phyloP scores from a whole-genome alignment of 2,797 vertebrate species.

The Gastrophryne carolinensis region DNA sequence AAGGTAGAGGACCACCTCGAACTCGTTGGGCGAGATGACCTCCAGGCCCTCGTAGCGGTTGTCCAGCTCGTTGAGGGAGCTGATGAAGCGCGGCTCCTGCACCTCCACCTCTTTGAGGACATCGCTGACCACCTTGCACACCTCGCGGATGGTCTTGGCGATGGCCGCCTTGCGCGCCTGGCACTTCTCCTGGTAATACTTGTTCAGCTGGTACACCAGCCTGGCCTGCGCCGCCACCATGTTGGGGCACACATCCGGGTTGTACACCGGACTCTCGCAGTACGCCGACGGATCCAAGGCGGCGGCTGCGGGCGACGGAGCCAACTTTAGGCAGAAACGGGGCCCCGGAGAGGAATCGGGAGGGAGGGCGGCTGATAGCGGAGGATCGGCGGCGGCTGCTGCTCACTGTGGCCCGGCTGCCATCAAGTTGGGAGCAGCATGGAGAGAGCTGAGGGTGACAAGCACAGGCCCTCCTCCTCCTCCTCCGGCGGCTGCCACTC shows the following conservation, averaged over 20 bases:
- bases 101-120: conserved; percentile 88
- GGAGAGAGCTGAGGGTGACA: conserved; percentile 25
- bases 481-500: conserved; percentile 62
- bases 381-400: not conserved
- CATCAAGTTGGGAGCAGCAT: not conserved
- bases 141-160: conserved; percentile 85
- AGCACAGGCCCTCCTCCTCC: conserved; percentile 47
- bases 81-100: conserved; percentile 88
- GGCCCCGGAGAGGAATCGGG: conserved; percentile 37
- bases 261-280: conserved; percentile 92
- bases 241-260: conserved; percentile 91
- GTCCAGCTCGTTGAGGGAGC: conserved; percentile 86
- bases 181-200: conserved; percentile 89
- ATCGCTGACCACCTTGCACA: conserved; percentile 87
- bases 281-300: conserved; percentile 93
- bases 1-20: conserved; percentile 86
- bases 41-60: conserved; percentile 85
- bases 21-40: conserved; percentile 85
- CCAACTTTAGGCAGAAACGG: conserved; percentile 91
- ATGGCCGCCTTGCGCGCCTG: conserved; percentile 85
- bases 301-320: conserved; percentile 96
- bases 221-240: conserved; percentile 91
- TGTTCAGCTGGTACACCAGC: conserved; percentile 87
- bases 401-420: not conserved
- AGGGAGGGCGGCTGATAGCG: too few species aligned